Conservation (phyloP, 2,797 vertebrate genomes). For the Anabas testudineus region DNA sequence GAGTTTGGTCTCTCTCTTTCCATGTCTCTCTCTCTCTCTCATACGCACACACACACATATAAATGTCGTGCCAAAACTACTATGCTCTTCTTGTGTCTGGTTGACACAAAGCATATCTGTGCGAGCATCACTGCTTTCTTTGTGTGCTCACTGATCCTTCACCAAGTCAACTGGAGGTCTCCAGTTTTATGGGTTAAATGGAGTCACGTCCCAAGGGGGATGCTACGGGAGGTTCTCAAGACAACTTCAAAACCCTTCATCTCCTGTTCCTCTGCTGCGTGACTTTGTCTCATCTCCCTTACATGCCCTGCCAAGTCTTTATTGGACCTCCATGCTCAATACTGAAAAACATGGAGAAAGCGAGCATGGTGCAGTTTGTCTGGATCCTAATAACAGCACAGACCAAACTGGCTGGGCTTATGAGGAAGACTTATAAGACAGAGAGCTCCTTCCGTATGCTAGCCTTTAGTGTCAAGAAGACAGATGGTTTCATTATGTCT, state of each 20-base stretch:
- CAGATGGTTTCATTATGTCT: slow-evolving; percentile 69
- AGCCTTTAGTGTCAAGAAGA: slow-evolving; percentile 73
- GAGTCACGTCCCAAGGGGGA: slow-evolving; percentile 47
- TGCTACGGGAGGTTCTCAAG: slow-evolving; percentile 57
- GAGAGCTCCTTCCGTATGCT: slow-evolving; percentile 66
- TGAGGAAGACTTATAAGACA: slow-evolving; percentile 70
- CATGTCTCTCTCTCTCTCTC: neutral
- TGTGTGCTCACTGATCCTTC: slow-evolving; percentile 52
- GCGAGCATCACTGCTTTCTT: slow-evolving; percentile 44
- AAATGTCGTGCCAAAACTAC: slow-evolving; percentile 17
- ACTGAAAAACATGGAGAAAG: slow-evolving; percentile 30
- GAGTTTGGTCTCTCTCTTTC: slow-evolving; percentile 31
- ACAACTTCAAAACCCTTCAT: slow-evolving; percentile 58
- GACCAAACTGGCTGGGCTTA: slow-evolving; percentile 47
- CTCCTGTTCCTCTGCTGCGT: slow-evolving; percentile 33
- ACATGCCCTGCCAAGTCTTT: slow-evolving; percentile 67
- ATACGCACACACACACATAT: slow-evolving; percentile 11
- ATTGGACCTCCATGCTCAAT: slow-evolving; percentile 51
- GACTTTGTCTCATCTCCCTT: slow-evolving; percentile 66
- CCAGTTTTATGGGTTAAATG: slow-evolving; percentile 60
- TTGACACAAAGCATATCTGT: slow-evolving; percentile 57
- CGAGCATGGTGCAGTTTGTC: slow-evolving; percentile 45
- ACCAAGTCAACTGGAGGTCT: slow-evolving; percentile 59
- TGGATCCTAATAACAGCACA: slow-evolving; percentile 28
- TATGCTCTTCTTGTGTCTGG: slow-evolving; percentile 21